phyloP scores from a whole-genome alignment of 2,113 vertebrate genomes.

The Forbesichthys papilliferus region DNA sequence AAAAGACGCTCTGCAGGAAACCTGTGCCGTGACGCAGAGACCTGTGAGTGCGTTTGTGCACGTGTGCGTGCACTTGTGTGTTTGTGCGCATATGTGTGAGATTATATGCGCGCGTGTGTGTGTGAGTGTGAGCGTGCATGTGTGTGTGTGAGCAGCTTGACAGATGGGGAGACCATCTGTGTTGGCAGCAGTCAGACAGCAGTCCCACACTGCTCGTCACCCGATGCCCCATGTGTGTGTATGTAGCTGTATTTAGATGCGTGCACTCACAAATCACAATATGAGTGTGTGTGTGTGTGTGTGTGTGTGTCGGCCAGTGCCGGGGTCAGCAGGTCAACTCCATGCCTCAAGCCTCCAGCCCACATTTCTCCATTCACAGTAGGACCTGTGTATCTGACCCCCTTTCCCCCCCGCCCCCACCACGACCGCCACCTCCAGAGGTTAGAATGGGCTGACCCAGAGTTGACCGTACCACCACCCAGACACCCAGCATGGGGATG shows the following conservation, averaged over 20 bases:
- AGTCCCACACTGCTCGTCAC: slow-evolving; percentile 32
- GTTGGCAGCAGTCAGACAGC: slow-evolving; percentile 45
- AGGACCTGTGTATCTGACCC: too few species aligned
- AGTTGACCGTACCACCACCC: slow-evolving; percentile 33
- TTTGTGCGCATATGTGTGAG: slow-evolving; percentile 20
- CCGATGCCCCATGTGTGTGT: slow-evolving; percentile 30
- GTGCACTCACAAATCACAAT: slow-evolving; percentile 3
- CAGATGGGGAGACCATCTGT: slow-evolving; percentile 63
- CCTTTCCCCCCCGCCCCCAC: too few species aligned
- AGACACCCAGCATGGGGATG: slow-evolving; percentile 33
- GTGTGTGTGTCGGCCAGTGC: slow-evolving; percentile 12
- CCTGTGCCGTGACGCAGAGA: slow-evolving; percentile 41
- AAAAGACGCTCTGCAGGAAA: slow-evolving; percentile 25
- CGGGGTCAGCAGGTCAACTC: not conserved
- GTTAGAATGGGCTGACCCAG: slow-evolving; percentile 27
- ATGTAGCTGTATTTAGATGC: slow-evolving; percentile 15
- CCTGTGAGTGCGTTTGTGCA: slow-evolving; percentile 5
- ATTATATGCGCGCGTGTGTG: slow-evolving; percentile 24
- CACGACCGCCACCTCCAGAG: too few species aligned
- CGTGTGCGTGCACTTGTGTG: slow-evolving; percentile 15
- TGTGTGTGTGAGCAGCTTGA: slow-evolving; percentile 34
- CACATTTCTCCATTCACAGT: not conserved
- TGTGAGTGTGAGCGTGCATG: slow-evolving; percentile 10
- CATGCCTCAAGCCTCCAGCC: not conserved
- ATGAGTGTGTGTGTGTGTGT: slow-evolving; percentile 13